phyloP scores from a whole-genome alignment of 2,797 vertebrate genomes.

The Gadopsis bispinosus region DNA sequence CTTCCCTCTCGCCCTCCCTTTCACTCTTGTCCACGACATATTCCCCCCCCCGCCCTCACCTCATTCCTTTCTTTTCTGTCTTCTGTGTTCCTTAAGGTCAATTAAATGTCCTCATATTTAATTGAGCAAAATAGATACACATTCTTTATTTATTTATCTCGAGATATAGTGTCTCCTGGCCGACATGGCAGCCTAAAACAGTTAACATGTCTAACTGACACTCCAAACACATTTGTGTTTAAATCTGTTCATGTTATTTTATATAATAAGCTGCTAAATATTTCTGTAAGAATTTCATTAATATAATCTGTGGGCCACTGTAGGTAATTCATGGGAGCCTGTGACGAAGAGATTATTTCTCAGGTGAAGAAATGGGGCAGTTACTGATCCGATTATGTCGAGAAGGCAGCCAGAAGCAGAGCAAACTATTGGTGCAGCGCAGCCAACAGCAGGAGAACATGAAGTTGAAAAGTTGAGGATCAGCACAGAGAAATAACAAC shows the following conservation, averaged over 20 bases:
- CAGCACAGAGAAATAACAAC: background rate
- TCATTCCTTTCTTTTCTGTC: constrained; percentile 4
- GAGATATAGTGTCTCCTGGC: background rate
- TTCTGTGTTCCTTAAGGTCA: background rate
- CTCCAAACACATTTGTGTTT: background rate
- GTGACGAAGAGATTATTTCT: constrained; percentile 8
- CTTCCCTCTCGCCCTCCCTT: constrained; percentile 57
- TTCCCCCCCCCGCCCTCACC: background rate
- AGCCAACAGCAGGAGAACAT: background rate
- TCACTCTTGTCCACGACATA: constrained; percentile 52
- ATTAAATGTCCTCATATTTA: background rate
- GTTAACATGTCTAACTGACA: background rate
- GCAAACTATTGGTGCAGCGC: background rate
- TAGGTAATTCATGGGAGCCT: background rate
- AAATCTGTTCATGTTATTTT: background rate
- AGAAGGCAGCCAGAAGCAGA: background rate
- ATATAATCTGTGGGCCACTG: background rate
- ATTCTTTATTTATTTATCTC: background rate
- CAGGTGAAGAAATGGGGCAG: constrained; percentile 11
- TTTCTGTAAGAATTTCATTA: background rate
- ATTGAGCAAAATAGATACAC: background rate
- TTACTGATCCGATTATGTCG: constrained; percentile 27
- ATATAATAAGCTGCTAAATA: background rate
- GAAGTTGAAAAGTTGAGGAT: background rate
- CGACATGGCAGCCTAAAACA: background rate